Evolutionary conservation across 2,797 vertebrate genomes (phyloP), one percentile per base, ranked within the genome.

Genomic region (Pipistrellus pygmaeus): DNA sequence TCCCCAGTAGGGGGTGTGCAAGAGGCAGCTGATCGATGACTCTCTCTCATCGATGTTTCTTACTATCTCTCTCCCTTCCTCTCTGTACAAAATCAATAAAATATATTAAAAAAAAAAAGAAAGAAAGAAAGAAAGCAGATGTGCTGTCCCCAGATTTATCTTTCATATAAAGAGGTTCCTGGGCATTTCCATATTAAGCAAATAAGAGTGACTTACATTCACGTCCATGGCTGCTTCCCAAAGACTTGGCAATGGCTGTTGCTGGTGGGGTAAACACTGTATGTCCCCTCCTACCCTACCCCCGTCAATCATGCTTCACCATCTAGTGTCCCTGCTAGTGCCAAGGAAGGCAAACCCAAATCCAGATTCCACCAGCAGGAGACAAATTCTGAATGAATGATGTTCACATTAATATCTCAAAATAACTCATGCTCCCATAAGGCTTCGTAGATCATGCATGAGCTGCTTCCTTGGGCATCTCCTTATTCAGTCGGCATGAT

Each of bases 241-340:
- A 46, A 82, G 69, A 23, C 23, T 32, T 25, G 46, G 13, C 51
- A 48, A 21, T 20, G 27, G 20, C 30, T 25, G 1, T 5, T 57
- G 48, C 64, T 35, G 35, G 13, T 55, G 51, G 13, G 8, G 23
- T 18, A 13, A 35, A 10, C 27, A 20, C 53, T 5, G 0, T 4
- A 1, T 1, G 8, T 2, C 30, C 3, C 8, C 53, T 1, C 48
- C 17, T 5, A 1, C 15, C 51, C 51, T 1, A 6, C 35, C 35
- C 5, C 69, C 1, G 38, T 18, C 13, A 3, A 25, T 55, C 4
- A 12, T 15, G 2, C 46, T 60, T 10, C 23, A 46, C 48, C 7
- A 25, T 25, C 23, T 6, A 0, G 38, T 53, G 38, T 32, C 64
- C 68, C 30, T 6, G 27, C 21, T 32, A 5, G 13, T 23, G 18